These are phyloP conservation scores for roundworm (Caenorhabditis elegans) DNA, from an alignment of 1,140 invertebrate species.

Conservation along the genomic window WBcel235 BX284604.4:11667501-11668000, in stretches of 20 bases:
- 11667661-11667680: constrained; percentile 29
- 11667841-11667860: background rate
- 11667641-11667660: constrained; percentile 20
- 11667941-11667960: background rate
- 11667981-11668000: no score
- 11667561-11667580: constrained; percentile 6
- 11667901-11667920: no score
- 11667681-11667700: background rate
- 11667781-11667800: background rate
- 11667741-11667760: background rate
- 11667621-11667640: background rate
- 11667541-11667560: background rate
- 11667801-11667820: background rate
- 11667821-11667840: background rate
- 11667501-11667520: background rate
- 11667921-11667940: no score
- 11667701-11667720: constrained; percentile 25
- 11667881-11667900: no score
- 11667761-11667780: constrained; percentile 25
- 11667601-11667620: background rate
- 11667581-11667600: constrained; percentile 9
- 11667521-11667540: background rate
- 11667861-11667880: background rate
- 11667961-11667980: background rate
- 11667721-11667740: constrained; percentile 10